phyloP scores from a whole-genome alignment of 1,140 invertebrate species.

The Drosophila melanica region DNA sequence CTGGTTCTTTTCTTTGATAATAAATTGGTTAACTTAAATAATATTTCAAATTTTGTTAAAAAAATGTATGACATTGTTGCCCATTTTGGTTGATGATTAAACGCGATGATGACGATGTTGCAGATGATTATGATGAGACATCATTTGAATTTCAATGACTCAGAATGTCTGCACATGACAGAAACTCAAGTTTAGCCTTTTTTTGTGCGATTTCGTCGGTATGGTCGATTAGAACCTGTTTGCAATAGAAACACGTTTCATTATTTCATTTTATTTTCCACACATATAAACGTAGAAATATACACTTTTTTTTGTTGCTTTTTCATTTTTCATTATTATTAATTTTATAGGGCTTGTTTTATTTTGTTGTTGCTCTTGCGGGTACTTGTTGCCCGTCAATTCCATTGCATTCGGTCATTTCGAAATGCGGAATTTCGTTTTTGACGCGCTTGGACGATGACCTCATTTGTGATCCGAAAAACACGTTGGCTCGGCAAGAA shows the following conservation, averaged over 20 bases:
- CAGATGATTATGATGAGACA: constrained; percentile 29
- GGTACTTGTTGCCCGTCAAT: constrained; percentile 24
- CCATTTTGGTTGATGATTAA: constrained; percentile 5
- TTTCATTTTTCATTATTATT: not conserved
- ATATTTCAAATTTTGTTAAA: not conserved
- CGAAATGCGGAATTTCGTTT: constrained; percentile 56
- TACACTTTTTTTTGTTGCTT: not conserved
- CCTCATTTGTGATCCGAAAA: constrained; percentile 39
- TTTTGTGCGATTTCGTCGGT: constrained; percentile 16
- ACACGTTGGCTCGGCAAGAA: constrained; percentile 13
- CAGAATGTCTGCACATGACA: constrained; percentile 33
- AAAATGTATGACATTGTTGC: constrained; percentile 5
- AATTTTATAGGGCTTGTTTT: constrained; percentile 8
- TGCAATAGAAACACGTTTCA: constrained; percentile 62
- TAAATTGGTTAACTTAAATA: not conserved
- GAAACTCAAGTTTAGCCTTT: constrained; percentile 27
- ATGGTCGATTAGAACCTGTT: constrained; percentile 62
- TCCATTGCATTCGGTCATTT: constrained; percentile 50
- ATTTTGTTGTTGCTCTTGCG: constrained; percentile 2
- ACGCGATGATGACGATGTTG: not conserved
- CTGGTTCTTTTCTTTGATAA: not conserved
- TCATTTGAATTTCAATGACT: constrained; percentile 32
- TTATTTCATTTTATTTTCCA: constrained; percentile 26
- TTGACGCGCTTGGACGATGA: constrained; percentile 50
- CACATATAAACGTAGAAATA: constrained; percentile 12